Evolutionary conservation across 2,113 vertebrate species (phyloP), one percentile per base, ranked within the genome.

Genomic region (Callorhinus ursinus): DNA sequence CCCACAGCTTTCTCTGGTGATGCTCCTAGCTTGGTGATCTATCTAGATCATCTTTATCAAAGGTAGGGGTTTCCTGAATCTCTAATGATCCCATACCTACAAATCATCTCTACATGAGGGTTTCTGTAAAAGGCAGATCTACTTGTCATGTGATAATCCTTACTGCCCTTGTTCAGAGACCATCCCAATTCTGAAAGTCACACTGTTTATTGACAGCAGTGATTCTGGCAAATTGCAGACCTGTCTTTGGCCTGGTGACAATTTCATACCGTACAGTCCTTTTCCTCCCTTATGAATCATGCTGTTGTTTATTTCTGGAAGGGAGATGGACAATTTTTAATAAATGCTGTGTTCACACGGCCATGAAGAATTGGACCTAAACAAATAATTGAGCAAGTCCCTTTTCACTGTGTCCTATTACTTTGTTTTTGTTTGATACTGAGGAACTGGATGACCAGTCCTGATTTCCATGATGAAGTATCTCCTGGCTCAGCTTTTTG

Each of bases 281-380:
- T 92, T 90, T 67, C 36, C 19, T 31, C 59, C 57, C 13, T 39
- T 69, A 31, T 71, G 81, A 97, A 33, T 96, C 89, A 96, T 69
- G n/a, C 49, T 69, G 11, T 33, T 80, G n/a, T 92, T 92, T 85
- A n/a, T 93, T 96, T 74, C 36, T 92, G 49, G 79, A 95, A 90
- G 33, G 65, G 15, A 94, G 83, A 80, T 55, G 49, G 88, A 49
- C 79, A 82, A 7, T 51, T 89, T 95, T 84, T 92, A 61, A 79
- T 89, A 93, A 92, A 63, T 93, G 42, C 28, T 39, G 2, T 91
- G 57, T 33, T 79, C n/a, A 76, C 11, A 26, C 0, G n/a, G 8
- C 33, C 24, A 28, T 51, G n/a, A 57, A 76, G 6, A 86, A 79
- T 33, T 61, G 49, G 36, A 80, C 49, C 76, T 55, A 86, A 79